Evolutionary conservation across 2,888 invertebrate species (phyloP).

Genomic region (Palloptera scutellata): DNA sequence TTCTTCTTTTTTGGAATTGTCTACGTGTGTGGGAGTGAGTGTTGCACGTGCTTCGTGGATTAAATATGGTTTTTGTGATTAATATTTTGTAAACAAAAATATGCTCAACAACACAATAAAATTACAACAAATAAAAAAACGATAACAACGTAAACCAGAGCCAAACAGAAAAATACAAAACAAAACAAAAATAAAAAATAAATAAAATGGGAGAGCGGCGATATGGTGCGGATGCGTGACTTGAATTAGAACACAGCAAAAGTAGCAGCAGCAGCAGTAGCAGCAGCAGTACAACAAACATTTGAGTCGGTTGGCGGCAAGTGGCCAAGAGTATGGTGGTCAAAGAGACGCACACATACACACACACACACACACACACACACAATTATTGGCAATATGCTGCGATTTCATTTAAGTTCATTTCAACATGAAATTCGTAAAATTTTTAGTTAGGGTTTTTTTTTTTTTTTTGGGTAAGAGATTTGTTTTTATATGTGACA

Average conservation of each 20-base stretch:
- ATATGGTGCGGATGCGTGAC: conserved; percentile 37
- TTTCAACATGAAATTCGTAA: conserved; percentile 38
- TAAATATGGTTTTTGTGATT: neutral
- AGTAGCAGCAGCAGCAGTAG: conserved; percentile 19
- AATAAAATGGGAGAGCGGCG: conserved; percentile 29
- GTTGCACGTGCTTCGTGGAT: neutral
- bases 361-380: conserved; percentile 9
- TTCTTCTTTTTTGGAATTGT: conserved; percentile 23
- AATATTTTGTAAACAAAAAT: conserved; percentile 26
- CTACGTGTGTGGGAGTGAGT: neutral
- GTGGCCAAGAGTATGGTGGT: conserved; percentile 11
- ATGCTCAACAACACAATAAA: conserved; percentile 15
- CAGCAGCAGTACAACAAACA: conserved; percentile 8
- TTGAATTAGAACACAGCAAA: conserved; percentile 40
- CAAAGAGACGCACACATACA: neutral
- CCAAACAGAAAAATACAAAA: conserved; percentile 9
- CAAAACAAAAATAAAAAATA: conserved; percentile 17
- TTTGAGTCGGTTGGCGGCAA: neutral
- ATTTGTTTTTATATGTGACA: no score
- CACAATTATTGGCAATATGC: conserved; percentile 19
- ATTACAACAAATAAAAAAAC: conserved; percentile 15
- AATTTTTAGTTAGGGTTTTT: conserved; percentile 34
- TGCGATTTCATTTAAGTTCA: conserved; percentile 33
- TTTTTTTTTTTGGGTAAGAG: conserved; percentile 16
- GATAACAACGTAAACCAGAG: conserved; percentile 18